These are phyloP conservation scores for Chrysolina haemoptera DNA, from an alignment of 2,888 invertebrate genomes.

Conservation along the genomic window DNA sequence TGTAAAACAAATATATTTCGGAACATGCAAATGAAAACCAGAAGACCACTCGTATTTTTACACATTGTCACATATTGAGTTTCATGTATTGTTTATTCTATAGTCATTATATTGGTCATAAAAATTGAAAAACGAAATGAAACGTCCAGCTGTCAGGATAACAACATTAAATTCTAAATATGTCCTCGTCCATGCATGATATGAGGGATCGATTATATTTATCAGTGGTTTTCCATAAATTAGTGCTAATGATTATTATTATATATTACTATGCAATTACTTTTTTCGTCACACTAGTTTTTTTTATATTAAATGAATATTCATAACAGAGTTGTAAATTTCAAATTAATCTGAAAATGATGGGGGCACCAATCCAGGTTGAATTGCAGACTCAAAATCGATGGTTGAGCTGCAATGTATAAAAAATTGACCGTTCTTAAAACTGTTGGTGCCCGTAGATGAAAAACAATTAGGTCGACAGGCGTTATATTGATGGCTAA, in stretches of 20 bases:
- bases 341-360: background rate
- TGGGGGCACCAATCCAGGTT: background rate
- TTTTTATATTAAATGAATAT: background rate
- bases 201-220: conserved; percentile 1
- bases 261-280: background rate
- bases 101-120: background rate
- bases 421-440: background rate
- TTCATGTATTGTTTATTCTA: background rate
- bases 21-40: background rate
- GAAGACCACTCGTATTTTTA: conserved; percentile 4
- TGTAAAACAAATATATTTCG: background rate
- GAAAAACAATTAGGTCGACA: too few species aligned
- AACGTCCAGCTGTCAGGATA: conserved; percentile 1
- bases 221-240: conserved; percentile 8
- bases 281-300: conserved; percentile 6
- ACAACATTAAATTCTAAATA: background rate
- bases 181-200: background rate
- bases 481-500: too few species aligned
- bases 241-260: conserved; percentile 1
- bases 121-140: background rate
- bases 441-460: background rate
- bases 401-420: background rate
- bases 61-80: background rate
- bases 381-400: background rate
- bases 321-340: background rate